phyloP scores from a whole-genome alignment of 2,113 vertebrate genomes.

The Equus quagga region DNA sequence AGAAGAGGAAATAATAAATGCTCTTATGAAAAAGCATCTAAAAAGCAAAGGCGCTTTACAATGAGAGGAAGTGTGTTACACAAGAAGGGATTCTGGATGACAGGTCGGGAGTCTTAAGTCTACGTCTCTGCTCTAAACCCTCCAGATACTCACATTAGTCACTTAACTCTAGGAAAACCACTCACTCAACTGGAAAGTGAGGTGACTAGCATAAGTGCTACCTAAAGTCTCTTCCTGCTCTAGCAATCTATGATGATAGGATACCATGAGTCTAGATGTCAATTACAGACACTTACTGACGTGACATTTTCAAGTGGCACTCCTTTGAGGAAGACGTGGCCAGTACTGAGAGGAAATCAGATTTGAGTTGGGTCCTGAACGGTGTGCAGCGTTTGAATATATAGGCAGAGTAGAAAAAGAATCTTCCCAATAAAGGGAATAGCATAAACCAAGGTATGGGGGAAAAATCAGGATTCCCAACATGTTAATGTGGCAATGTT shows the following conservation, averaged over 20 bases:
- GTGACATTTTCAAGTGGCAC: slow-evolving; percentile 4
- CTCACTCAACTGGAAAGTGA: slow-evolving; percentile 5
- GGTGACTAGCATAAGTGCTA: not conserved
- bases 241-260: not conserved
- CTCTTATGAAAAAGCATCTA: slow-evolving; percentile 1
- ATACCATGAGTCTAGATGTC: not conserved
- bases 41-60: not conserved
- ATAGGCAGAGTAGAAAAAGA: not conserved
- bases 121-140: not conserved
- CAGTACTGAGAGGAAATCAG: slow-evolving; percentile 5
- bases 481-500: slow-evolving; percentile 23
- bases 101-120: not conserved
- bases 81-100: slow-evolving; percentile 30
- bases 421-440: not conserved
- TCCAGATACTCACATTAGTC: not conserved
- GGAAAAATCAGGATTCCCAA: slow-evolving; percentile 54
- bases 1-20: slow-evolving; percentile 27
- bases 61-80: not conserved
- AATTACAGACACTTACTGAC: slow-evolving; percentile 24
- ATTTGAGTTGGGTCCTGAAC: not conserved
- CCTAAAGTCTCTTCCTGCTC: slow-evolving; percentile 24
- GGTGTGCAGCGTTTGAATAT: not conserved
- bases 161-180: slow-evolving; percentile 44
- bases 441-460: slow-evolving; percentile 27
- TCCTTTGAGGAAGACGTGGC: not conserved